These are phyloP conservation scores for Suillia variegata DNA, from an alignment of 2,888 invertebrate genomes.

Conservation along the genomic window DNA sequence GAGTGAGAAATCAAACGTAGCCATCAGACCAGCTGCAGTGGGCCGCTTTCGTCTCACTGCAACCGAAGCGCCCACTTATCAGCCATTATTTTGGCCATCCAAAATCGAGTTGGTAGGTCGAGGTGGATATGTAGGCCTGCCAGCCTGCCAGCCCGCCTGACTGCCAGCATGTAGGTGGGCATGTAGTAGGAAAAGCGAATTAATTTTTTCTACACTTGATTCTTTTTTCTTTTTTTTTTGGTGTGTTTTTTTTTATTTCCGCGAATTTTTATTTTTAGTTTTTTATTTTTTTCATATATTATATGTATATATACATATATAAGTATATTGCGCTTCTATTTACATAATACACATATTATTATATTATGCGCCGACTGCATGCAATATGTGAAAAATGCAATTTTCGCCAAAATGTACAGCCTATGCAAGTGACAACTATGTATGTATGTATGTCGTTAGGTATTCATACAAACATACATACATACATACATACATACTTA, in stretches of 20 bases:
- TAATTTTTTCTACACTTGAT: constrained; percentile 12
- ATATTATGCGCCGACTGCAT: constrained; percentile 18
- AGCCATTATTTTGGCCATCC: not conserved
- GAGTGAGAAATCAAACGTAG: constrained; percentile 11
- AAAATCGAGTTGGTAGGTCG: not conserved
- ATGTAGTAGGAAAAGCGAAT: constrained; percentile 8
- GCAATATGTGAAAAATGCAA: constrained; percentile 15
- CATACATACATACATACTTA: constrained; percentile 7
- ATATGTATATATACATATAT: not conserved
- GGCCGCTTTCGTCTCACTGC: not conserved
- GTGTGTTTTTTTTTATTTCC: constrained; percentile 1
- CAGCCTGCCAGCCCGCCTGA: not conserved
- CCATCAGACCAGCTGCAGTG: not conserved
- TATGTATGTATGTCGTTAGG: not conserved
- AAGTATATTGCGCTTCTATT: constrained; percentile 15
- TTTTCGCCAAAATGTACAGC: constrained; percentile 22
- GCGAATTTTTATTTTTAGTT: not conserved
- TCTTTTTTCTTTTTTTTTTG: no score
- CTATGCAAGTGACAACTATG: constrained; percentile 13
- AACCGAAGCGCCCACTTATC: not conserved
- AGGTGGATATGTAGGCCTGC: not conserved
- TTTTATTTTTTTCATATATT: not conserved
- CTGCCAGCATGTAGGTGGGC: no score
- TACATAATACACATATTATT: constrained; percentile 23
- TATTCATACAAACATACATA: not conserved